Evolutionary conservation across 2,113 vertebrate species (phyloP).

Genomic region (Indicator maculatus): DNA sequence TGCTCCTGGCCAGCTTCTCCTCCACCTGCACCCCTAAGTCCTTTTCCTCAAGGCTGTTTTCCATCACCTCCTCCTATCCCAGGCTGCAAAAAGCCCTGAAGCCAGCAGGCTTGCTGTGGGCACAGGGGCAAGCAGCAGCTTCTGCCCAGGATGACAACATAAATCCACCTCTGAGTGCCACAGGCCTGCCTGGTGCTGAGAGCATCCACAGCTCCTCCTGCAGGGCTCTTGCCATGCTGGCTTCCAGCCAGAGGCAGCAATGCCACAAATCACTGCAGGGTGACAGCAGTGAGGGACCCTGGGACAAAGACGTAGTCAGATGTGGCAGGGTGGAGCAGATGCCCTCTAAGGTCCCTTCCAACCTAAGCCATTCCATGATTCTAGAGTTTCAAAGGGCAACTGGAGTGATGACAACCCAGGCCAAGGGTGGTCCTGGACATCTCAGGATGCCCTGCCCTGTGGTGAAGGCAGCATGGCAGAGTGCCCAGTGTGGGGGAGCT

Average conservation of each 20-base stretch:
- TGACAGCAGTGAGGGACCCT: background rate
- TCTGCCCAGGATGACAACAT: background rate
- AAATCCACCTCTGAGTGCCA: background rate
- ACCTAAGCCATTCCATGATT: too few species aligned
- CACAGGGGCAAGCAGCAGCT: background rate
- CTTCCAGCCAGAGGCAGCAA: background rate
- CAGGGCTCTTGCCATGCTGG: background rate
- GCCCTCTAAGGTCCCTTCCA: too few species aligned
- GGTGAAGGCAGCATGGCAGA: background rate
- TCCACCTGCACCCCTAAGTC: too few species aligned
- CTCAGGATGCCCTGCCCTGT: background rate
- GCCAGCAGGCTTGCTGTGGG: background rate
- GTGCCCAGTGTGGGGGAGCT: background rate
- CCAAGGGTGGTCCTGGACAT: background rate
- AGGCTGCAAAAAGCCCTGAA: background rate
- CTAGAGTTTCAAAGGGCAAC: background rate
- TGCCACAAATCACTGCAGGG: background rate
- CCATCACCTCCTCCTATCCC: too few species aligned
- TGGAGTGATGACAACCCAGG: background rate
- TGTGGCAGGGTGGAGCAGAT: too few species aligned
- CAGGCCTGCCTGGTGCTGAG: background rate
- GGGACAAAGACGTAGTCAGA: background rate
- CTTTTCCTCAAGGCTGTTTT: too few species aligned
- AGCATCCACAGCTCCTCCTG: background rate
- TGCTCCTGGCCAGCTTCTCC: too few species aligned